Evolutionary conservation across 1,140 invertebrate genomes (phyloP).

Genomic region (Spodoptera litura): DNA sequence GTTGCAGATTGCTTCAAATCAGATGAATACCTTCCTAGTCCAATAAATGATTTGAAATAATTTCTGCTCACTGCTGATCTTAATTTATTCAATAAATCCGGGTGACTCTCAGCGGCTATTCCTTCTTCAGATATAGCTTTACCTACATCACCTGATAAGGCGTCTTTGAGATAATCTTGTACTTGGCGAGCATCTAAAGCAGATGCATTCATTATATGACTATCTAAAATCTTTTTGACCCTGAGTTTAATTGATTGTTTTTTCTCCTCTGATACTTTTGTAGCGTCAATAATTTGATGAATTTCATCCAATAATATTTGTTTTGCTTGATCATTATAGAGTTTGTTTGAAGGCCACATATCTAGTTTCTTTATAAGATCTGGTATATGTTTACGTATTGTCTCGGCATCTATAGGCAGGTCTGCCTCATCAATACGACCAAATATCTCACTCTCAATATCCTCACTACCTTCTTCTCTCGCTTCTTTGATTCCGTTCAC

Average conservation of each 20-base stretch:
- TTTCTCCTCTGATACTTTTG: background rate
- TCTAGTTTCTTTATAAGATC: background rate
- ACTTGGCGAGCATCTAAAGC: background rate
- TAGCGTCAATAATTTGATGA: background rate
- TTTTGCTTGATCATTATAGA: background rate
- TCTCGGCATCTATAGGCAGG: background rate
- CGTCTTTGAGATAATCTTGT: background rate
- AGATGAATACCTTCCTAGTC: background rate
- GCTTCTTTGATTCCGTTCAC: constrained; percentile 10
- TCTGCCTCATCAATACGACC: background rate
- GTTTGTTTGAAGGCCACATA: background rate
- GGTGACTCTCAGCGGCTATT: background rate
- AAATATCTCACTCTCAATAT: background rate
- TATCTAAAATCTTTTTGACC: background rate
- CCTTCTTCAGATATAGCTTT: background rate
- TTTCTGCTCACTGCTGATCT: background rate
- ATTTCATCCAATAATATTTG: background rate
- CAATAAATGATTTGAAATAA: constrained; percentile 2
- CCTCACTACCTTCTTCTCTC: background rate
- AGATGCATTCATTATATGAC: background rate
- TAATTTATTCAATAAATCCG: background rate
- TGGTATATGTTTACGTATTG: background rate
- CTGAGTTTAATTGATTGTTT: background rate
- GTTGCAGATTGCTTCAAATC: background rate
- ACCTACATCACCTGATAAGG: background rate